Evolutionary conservation across 1,140 invertebrate species (phyloP).

Genomic region (Vanessa tameamea): DNA sequence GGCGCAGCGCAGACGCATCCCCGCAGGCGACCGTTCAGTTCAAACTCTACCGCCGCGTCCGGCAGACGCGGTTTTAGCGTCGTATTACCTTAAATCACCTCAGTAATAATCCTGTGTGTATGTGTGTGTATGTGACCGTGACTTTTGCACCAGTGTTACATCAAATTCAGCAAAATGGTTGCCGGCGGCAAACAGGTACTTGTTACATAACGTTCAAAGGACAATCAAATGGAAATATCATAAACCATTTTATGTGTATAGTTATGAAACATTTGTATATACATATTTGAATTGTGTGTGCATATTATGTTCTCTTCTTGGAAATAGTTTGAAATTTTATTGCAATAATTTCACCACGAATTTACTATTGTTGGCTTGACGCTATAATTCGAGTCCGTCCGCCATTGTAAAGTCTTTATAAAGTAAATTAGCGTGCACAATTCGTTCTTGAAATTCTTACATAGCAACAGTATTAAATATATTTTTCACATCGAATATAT

Average conservation of each 20-base stretch:
- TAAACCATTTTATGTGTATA: not conserved
- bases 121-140: slow-evolving; percentile 62
- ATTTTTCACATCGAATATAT: slow-evolving; percentile 18
- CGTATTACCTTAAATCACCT: slow-evolving; percentile 40
- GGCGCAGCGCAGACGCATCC: slow-evolving; percentile 67
- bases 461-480: slow-evolving; percentile 53
- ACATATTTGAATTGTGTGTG: not conserved
- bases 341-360: slow-evolving; percentile 7
- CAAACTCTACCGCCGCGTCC: slow-evolving; percentile 72
- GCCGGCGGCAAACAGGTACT: slow-evolving; percentile 77
- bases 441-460: slow-evolving; percentile 30
- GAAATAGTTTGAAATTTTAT: not conserved
- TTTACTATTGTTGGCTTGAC: not conserved
- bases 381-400: slow-evolving; percentile 13
- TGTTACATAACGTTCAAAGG: slow-evolving; percentile 43
- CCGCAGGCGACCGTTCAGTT: slow-evolving; percentile 68
- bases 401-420: slow-evolving; percentile 24
- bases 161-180: slow-evolving; percentile 64
- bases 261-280: not conserved
- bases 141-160: slow-evolving; percentile 59
- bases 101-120: slow-evolving; percentile 50
- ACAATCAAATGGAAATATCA: slow-evolving; percentile 16
- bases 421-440: slow-evolving; percentile 25
- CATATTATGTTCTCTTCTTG: not conserved
- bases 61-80: slow-evolving; percentile 69